These are phyloP conservation scores for Neodiprion pinetum DNA, from an alignment of 1,140 invertebrate species.

Conservation along the genomic window DNA sequence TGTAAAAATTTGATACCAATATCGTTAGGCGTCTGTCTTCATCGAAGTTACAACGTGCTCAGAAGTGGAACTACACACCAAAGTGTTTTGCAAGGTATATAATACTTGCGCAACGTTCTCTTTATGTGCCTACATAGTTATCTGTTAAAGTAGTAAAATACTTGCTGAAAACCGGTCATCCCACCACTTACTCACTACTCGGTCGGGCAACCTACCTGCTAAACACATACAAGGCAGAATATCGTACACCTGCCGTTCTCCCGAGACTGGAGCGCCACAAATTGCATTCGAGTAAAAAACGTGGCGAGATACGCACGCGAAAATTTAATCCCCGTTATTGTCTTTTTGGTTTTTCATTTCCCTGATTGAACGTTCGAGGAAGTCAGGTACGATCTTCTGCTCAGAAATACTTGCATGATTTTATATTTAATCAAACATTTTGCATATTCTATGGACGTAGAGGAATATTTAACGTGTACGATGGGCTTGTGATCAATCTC, in stretches of 20 bases:
- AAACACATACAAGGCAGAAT: background rate
- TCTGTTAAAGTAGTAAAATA: background rate
- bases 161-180: background rate
- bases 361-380: background rate
- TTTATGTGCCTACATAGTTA: background rate
- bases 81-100: background rate
- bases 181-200: background rate
- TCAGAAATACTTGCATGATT: background rate
- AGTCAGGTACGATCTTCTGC: background rate
- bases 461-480: no score
- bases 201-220: background rate
- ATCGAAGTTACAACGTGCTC: no score
- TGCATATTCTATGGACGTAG: background rate
- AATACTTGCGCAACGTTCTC: background rate
- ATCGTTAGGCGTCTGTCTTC: no score
- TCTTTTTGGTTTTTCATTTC: background rate
- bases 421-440: background rate
- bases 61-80: no score
- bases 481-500: no score
- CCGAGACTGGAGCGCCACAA: background rate
- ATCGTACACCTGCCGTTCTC: background rate
- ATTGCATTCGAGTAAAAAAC: background rate
- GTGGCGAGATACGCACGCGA: no score
- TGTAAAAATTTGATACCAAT: no score
- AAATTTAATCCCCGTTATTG: background rate